Evolutionary conservation across 2,888 invertebrate species (phyloP), one percentile per base, ranked within the genome.

Genomic region (Drosophila suboccidentalis): DNA sequence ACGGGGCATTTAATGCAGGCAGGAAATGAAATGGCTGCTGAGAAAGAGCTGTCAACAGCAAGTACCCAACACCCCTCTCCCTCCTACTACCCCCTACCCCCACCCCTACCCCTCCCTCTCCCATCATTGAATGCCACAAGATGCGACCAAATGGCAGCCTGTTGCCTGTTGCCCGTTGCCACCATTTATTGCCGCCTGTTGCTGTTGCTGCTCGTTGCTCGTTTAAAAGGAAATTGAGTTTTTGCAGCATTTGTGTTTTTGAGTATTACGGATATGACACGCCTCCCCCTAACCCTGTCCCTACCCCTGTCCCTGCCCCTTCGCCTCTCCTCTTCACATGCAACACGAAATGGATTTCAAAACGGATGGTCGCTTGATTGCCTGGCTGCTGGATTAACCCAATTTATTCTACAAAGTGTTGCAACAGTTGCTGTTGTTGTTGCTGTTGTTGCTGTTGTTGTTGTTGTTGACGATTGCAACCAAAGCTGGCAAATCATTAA

Each of bases 181-280:
- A 6, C 6, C 6, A 6, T 4, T 29, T 5, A 1, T 19, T n/a
- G 75, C 79, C 62, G 67, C 59, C 59, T 78, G 66, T 55, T 71
- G 55, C 65, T 26, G 34, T 26, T 26, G 26, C 59, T 78, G 60
- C 49, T 62, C 38, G 44, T 38, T 44, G 55, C 32, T 58, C 17
- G 1, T 57, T 54, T 51, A 3, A 68, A 61, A 71, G 76, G 81
- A 84, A 87, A 80, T 75, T 78, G 71, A 79, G 65, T 76, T 80
- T 66, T 46, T 5, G 70, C 66, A 57, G 54, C 63, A 75, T 71
- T 77, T 71, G 38, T 46, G 39, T 51, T 46, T 54, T 32, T 43
- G 63, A 34, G 49, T 43, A 50, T 57, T 34, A 17, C 46, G 66
- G 61, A 65, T 50, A 41, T 54, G 36, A 32, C 39, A 60, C 17